Evolutionary conservation across 1,140 invertebrate genomes (phyloP).

Genomic region (Zaprionus africanus): DNA sequence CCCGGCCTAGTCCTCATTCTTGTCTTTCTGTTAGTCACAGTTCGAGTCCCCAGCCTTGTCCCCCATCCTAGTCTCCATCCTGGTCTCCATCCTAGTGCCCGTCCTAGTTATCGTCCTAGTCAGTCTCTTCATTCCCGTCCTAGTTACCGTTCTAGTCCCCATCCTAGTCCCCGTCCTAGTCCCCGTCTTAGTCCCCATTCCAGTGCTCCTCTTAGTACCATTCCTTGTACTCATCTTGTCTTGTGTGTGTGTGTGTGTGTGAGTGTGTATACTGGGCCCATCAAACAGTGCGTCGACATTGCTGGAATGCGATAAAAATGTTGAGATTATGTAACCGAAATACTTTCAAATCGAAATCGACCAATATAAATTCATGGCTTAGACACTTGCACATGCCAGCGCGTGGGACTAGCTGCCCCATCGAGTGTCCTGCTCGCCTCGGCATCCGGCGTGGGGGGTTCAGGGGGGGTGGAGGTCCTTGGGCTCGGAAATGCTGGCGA

Average conservation of each 20-base stretch:
- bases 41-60: no score
- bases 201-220: no score
- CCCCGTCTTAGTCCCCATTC: no score
- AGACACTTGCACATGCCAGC: slow-evolving; percentile 73
- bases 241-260: slow-evolving; percentile 3
- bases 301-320: slow-evolving; percentile 77
- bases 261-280: slow-evolving; percentile 17
- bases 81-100: no score
- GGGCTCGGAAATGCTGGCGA: slow-evolving; percentile 54
- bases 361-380: slow-evolving; percentile 82
- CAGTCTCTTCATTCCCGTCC: no score
- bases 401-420: background rate
- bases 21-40: no score
- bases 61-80: no score
- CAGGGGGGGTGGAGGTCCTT: slow-evolving; percentile 17
- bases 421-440: background rate
- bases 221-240: no score
- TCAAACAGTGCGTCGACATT: slow-evolving; percentile 62
- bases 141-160: no score
- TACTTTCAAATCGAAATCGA: slow-evolving; percentile 82
- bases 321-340: slow-evolving; percentile 80
- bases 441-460: background rate
- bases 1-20: no score
- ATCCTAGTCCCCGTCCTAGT: no score
- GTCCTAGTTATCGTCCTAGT: no score